Evolutionary conservation across 2,888 invertebrate genomes (phyloP).

Genomic region (Cerceris rybyensis): DNA sequence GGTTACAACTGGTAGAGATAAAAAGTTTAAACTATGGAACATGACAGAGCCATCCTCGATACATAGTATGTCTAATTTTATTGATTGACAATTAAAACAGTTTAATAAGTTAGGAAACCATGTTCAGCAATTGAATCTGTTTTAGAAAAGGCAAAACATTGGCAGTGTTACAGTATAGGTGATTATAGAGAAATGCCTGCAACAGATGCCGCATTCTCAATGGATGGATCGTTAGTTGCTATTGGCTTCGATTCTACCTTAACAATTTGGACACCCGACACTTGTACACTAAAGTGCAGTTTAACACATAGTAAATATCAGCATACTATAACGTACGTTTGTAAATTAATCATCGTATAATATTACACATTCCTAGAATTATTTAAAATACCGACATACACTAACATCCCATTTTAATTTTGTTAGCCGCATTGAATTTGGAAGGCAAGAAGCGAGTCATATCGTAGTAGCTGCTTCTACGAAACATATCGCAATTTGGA

Average conservation of each 20-base stretch:
- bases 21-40: conserved; percentile 88
- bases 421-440: conserved; percentile 84
- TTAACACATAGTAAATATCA: conserved; percentile 81
- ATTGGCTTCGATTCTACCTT: conserved; percentile 87
- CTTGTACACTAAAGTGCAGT: conserved; percentile 84
- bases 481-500: conserved; percentile 87
- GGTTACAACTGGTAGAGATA: conserved; percentile 87
- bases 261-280: conserved; percentile 87
- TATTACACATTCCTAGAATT: too few species aligned
- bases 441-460: conserved; percentile 84
- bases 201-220: conserved; percentile 86
- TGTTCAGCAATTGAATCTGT: conserved; percentile 23
- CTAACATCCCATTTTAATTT: neutral
- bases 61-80: conserved; percentile 81
- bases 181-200: conserved; percentile 85
- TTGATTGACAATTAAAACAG: conserved; percentile 13
- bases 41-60: conserved; percentile 84
- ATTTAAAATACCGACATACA: neutral
- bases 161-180: conserved; percentile 87
- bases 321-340: conserved; percentile 80
- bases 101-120: neutral
- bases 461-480: conserved; percentile 84
- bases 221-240: conserved; percentile 90
- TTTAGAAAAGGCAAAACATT: conserved; percentile 84
- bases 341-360: conserved; percentile 17